Conservation (phyloP, 2,113 vertebrate species). For the Pogonocichla stellata region DNA sequence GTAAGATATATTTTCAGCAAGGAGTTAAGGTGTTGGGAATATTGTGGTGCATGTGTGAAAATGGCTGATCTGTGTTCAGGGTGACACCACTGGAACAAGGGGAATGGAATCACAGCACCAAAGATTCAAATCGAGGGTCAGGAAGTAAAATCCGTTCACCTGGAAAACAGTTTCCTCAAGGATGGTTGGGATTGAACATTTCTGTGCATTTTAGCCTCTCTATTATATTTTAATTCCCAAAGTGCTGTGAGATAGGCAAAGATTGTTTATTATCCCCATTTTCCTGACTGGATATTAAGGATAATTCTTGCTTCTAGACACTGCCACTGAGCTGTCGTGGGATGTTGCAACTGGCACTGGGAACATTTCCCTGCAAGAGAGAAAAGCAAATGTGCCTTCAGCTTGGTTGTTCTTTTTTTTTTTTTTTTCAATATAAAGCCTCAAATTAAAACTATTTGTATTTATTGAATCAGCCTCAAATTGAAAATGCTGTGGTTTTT, state of each 20-base stretch:
- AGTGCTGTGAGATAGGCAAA: neutral
- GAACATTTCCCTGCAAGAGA: neutral
- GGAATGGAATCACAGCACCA: neutral
- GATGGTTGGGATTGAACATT: neutral
- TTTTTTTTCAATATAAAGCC: no score
- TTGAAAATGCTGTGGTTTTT: neutral
- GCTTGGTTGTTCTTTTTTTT: neutral
- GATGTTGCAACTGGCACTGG: neutral
- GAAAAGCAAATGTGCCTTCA: neutral
- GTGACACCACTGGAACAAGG: fast-evolving
- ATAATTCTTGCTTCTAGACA: neutral
- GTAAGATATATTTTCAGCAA: neutral
- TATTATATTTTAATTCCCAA: neutral
- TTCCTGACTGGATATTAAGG: neutral
- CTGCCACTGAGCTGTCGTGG: fast-evolving
- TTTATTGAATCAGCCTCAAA: neutral
- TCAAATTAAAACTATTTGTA: neutral
- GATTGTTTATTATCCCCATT: neutral
- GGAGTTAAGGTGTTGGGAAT: neutral
- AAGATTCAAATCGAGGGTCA: neutral
- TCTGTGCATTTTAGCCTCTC: neutral
- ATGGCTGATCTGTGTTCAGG: fast-evolving
- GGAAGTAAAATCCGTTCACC: neutral
- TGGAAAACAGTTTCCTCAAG: neutral
- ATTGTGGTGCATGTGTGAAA: neutral